These are phyloP conservation scores for Diachasma alloeum DNA, from an alignment of 1,140 invertebrate species.

Conservation along the genomic window DNA sequence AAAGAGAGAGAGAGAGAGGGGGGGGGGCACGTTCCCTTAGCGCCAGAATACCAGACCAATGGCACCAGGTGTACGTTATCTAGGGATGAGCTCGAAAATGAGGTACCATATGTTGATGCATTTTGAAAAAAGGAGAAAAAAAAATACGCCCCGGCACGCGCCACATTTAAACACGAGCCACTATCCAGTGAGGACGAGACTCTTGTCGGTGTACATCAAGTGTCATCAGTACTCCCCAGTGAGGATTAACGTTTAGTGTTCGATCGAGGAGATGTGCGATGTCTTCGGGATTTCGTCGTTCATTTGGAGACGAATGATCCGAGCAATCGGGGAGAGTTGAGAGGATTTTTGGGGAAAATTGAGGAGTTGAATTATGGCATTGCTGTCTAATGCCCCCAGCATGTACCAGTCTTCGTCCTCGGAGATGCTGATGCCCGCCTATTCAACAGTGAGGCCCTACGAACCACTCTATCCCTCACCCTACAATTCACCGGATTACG, in stretches of 20 bases:
- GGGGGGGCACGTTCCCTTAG: conserved; percentile 10
- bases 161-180: conserved; percentile 59
- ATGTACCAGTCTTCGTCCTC: conserved; percentile 47
- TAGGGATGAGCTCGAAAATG: conserved; percentile 56
- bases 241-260: neutral
- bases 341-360: too few species aligned
- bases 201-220: neutral
- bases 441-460: conserved; percentile 41
- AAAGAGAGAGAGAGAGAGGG: conserved; percentile 12
- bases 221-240: neutral
- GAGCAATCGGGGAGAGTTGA: too few species aligned
- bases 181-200: conserved; percentile 46
- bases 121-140: conserved; percentile 46
- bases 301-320: too few species aligned
- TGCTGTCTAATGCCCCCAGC: conserved; percentile 55
- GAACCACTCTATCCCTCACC: conserved; percentile 56
- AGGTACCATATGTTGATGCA: conserved; percentile 62
- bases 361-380: conserved; percentile 43
- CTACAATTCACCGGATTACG: conserved; percentile 57
- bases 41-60: conserved; percentile 31
- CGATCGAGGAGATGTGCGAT: neutral
- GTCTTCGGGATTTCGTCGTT: too few species aligned
- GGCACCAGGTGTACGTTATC: conserved; percentile 58
- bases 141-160: conserved; percentile 55
- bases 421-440: conserved; percentile 48